Percentiles rank a stretch among this genome's conserved stretches.
Evolutionary conservation across 2,113 vertebrate species (phyloP).

Genomic region (Petromus typicus): DNA sequence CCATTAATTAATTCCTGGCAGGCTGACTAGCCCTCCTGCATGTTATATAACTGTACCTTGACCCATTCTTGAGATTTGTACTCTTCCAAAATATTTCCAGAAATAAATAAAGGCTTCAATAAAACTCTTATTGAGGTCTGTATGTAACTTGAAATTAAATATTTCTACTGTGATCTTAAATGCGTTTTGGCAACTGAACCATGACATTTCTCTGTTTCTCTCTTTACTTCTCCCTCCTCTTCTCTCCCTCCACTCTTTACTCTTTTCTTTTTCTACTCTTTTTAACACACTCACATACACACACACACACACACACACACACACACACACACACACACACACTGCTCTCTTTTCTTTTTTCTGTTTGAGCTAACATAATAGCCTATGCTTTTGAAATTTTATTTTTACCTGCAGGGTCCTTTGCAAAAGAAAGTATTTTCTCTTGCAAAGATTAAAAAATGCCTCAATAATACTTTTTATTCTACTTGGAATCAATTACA

Average conservation of each 20-base stretch:
- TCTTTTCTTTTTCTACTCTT: neutral
- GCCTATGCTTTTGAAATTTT: neutral
- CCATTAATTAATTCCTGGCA: neutral
- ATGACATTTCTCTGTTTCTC: neutral
- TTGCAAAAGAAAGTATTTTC: neutral
- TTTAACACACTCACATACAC: no score
- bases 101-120: neutral
- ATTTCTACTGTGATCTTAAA: neutral
- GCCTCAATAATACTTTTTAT: neutral
- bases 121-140: neutral
- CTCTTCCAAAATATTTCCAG: neutral
- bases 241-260: neutral
- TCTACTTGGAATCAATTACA: conserved; percentile 13
- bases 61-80: neutral
- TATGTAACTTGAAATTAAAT: neutral
- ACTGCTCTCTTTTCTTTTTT: neutral
- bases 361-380: neutral
- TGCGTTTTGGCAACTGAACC: neutral
- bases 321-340: neutral
- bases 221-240: neutral
- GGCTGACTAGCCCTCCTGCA: no score
- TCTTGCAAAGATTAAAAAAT: neutral
- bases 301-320: neutral
- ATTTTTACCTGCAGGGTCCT: neutral
- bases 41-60: fast-evolving